Percentiles rank a stretch among this genome's conserved stretches.
These are phyloP conservation scores for Acromyrmex charruanus DNA, from an alignment of 1,140 invertebrate genomes.

Conservation along the genomic window DNA sequence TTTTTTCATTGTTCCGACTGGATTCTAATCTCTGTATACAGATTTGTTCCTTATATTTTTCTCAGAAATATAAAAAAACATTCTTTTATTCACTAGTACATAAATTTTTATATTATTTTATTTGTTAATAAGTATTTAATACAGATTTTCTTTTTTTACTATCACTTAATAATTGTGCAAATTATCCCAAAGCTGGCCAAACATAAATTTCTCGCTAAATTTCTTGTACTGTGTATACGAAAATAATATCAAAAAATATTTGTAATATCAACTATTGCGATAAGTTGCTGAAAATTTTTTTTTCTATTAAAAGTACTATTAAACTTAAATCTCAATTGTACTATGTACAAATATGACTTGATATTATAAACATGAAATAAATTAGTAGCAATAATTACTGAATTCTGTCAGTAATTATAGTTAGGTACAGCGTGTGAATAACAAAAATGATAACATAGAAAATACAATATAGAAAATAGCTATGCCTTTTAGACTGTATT, in stretches of 20 bases:
- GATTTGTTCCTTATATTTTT: constrained; percentile 6
- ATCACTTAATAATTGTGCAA: constrained; percentile 13
- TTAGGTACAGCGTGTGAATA: neutral
- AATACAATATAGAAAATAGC: neutral
- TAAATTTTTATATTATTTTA: constrained; percentile 1
- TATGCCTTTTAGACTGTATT: neutral
- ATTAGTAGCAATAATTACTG: constrained; percentile 8
- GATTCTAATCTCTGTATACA: neutral
- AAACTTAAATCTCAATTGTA: constrained; percentile 5
- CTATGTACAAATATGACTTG: constrained; percentile 3
- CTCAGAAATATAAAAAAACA: neutral
- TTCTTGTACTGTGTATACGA: neutral
- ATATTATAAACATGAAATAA: constrained; percentile 31
- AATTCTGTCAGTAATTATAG: constrained; percentile 5
- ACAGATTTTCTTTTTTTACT: neutral
- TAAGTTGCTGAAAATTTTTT: constrained; percentile 7
- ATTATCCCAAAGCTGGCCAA: neutral
- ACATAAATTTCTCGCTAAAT: neutral
- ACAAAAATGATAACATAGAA: neutral
- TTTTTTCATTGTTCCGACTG: constrained; percentile 33
- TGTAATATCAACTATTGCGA: constrained; percentile 11
- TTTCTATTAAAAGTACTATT: neutral
- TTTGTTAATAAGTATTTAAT: constrained; percentile 9
- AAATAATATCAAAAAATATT: constrained; percentile 7
- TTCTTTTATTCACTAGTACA: neutral